Conservation (phyloP, 1,140 invertebrate genomes). For the Goniozus legneri region DNA sequence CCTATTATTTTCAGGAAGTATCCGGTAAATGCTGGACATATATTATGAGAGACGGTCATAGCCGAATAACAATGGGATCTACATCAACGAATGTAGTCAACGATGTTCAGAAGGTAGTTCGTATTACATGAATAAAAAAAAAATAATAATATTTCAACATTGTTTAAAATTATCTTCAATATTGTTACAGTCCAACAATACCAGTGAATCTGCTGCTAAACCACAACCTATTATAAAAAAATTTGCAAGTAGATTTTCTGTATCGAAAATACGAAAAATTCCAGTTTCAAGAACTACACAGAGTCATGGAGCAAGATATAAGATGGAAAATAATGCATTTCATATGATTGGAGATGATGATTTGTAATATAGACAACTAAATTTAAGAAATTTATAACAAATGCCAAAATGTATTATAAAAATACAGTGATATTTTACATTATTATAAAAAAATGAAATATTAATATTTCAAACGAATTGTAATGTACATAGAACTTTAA, state of each 20-base stretch:
- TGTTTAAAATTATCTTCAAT: background rate
- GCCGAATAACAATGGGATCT: slow-evolving; percentile 38
- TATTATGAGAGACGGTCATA: slow-evolving; percentile 58
- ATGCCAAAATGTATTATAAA: no score
- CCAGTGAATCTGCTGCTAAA: slow-evolving; percentile 25
- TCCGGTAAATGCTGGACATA: slow-evolving; percentile 53
- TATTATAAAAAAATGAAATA: no score
- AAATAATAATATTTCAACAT: slow-evolving; percentile 4
- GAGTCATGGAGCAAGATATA: no score
- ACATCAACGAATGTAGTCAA: slow-evolving; percentile 30
- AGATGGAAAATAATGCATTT: slow-evolving; percentile 84
- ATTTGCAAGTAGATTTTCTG: slow-evolving; percentile 47
- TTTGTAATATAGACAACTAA: slow-evolving; percentile 67
- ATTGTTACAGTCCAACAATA: slow-evolving; percentile 2
- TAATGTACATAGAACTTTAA: no score
- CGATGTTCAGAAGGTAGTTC: slow-evolving; percentile 24
- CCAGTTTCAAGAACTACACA: no score
- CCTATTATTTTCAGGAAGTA: slow-evolving; percentile 35
- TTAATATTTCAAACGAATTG: no score
- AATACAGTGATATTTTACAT: no score
- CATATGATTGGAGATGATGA: slow-evolving; percentile 89
- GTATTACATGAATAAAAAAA: background rate
- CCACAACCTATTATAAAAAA: slow-evolving; percentile 51
- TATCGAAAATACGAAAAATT: slow-evolving; percentile 42
- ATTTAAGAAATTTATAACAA: no score